These are phyloP conservation scores for Lethrus apterus DNA, from an alignment of 1,140 invertebrate genomes.

Conservation along the genomic window DNA sequence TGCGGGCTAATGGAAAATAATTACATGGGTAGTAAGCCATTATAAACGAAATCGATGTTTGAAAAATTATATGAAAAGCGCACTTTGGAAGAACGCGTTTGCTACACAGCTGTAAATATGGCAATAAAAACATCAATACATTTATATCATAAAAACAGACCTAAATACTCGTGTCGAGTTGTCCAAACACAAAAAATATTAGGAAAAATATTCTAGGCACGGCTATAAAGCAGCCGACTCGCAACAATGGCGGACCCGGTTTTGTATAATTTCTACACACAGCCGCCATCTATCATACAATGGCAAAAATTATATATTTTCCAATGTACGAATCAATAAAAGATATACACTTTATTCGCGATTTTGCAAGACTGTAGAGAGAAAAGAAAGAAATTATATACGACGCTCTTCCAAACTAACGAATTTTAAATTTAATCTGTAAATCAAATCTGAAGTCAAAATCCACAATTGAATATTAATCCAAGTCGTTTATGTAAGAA, in stretches of 20 bases:
- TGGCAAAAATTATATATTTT: slow-evolving; percentile 1
- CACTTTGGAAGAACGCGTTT: slow-evolving; percentile 12
- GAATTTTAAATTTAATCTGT: too few species aligned
- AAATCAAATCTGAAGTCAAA: too few species aligned
- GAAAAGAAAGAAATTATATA: too few species aligned
- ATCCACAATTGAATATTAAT: too few species aligned
- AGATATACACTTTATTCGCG: too few species aligned
- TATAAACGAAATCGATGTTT: slow-evolving; percentile 34
- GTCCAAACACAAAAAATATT: slow-evolving; percentile 24
- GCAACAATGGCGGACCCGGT: slow-evolving; percentile 39
- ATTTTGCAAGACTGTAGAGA: too few species aligned
- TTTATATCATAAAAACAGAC: slow-evolving; percentile 24
- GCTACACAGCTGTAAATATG: slow-evolving; percentile 7
- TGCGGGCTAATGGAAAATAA: slow-evolving; percentile 24
- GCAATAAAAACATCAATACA: slow-evolving; percentile 14
- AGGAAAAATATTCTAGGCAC: slow-evolving; percentile 29
- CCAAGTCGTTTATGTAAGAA: too few species aligned
- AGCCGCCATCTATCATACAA: slow-evolving; percentile 15
- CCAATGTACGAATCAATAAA: slow-evolving; percentile 12
- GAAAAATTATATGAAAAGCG: slow-evolving; percentile 23
- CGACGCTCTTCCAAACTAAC: too few species aligned
- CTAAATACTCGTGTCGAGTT: slow-evolving; percentile 18
- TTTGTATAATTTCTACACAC: slow-evolving; percentile 15
- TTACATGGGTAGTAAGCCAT: slow-evolving; percentile 27
- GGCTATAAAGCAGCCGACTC: slow-evolving; percentile 36